Conservation (phyloP, 2,113 vertebrate genomes). For the Coptodon bakossiorum region DNA sequence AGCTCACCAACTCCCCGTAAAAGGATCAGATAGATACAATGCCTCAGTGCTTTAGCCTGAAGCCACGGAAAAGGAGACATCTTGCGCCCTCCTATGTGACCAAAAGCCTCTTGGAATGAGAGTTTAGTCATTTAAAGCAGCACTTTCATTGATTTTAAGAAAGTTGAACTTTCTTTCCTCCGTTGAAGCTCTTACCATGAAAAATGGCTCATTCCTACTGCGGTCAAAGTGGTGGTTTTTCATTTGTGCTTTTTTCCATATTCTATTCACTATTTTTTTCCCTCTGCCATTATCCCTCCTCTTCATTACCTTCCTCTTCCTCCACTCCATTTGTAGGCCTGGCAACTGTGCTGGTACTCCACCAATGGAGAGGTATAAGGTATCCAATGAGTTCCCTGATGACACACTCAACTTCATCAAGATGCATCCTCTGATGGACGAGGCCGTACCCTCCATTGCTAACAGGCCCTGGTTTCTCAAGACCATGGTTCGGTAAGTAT, state of each 20-base stretch:
- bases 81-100: neutral
- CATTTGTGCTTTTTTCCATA: neutral
- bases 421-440: constrained; percentile 96
- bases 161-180: constrained; percentile 17
- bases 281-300: neutral
- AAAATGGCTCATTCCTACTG: neutral
- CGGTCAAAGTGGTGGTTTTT: neutral
- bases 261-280: neutral
- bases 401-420: constrained; percentile 99
- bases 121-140: constrained; percentile 21
- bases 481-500: constrained; percentile 94
- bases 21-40: constrained; percentile 47
- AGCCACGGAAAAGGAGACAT: constrained; percentile 30
- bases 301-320: neutral
- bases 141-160: constrained; percentile 23
- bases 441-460: constrained; percentile 89
- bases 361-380: constrained; percentile 82
- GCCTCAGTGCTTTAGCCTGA: neutral
- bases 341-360: constrained; percentile 87
- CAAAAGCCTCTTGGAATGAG: constrained; percentile 15
- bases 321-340: constrained; percentile 71
- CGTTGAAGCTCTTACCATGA: neutral
- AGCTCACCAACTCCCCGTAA: constrained; percentile 45
- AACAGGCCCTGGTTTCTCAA: constrained; percentile 96
- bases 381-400: constrained; percentile 95